These are phyloP conservation scores for Mormyrus proboscirostris DNA, from an alignment of 2,797 vertebrate genomes.

Conservation along the genomic window DNA sequence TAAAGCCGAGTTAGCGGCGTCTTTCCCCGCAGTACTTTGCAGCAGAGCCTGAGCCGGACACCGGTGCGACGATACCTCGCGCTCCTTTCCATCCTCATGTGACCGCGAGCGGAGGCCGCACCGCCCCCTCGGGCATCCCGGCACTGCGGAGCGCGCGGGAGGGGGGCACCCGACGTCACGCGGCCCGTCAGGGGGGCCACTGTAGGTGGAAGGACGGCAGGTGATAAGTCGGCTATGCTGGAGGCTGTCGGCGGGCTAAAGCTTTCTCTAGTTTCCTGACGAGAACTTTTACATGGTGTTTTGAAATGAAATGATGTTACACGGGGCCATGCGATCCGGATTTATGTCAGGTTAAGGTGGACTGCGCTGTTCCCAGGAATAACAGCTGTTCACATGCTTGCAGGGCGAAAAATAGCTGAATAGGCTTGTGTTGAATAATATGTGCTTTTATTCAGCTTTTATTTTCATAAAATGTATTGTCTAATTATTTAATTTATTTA, in stretches of 20 bases:
- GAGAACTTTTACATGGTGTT: neutral
- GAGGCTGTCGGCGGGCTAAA: neutral
- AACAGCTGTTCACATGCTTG: neutral
- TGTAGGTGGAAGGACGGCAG: neutral
- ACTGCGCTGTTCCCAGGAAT: neutral
- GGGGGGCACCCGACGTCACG: neutral
- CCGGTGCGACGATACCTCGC: neutral
- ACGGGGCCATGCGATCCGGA: neutral
- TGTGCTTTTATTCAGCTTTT: neutral
- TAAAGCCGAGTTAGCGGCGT: neutral
- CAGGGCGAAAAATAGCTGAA: neutral
- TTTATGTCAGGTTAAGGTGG: neutral
- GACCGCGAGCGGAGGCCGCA: neutral
- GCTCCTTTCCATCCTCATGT: neutral
- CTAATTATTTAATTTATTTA: neutral
- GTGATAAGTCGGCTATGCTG: neutral
- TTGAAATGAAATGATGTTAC: neutral
- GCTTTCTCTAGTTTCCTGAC: neutral
- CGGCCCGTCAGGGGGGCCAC: neutral
- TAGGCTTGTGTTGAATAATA: neutral
- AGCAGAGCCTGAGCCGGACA: neutral
- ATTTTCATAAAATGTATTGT: neutral
- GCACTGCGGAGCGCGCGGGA: neutral
- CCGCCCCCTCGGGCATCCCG: neutral
- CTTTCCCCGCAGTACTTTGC: neutral